Conservation (phyloP, 2,113 vertebrate genomes). For the Channa maculata region DNA sequence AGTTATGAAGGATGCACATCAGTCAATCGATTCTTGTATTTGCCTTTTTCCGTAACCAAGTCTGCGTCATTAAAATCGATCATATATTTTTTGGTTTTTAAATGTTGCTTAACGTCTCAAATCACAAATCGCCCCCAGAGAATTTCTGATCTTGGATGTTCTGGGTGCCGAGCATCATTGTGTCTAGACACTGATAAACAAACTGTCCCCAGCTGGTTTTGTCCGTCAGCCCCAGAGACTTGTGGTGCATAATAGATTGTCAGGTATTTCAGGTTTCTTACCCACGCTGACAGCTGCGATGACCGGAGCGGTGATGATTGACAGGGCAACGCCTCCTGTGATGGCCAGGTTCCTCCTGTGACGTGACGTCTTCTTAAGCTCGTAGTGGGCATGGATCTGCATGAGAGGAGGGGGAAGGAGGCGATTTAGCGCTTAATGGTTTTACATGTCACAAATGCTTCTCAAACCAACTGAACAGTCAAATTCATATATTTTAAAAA, state of each 20-base stretch:
- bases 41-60: no score
- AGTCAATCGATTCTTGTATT: no score
- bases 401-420: conserved; percentile 4
- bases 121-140: no score
- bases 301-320: conserved; percentile 95
- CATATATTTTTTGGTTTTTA: neutral
- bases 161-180: neutral
- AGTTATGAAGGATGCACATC: no score
- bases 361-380: conserved; percentile 94
- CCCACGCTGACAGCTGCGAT: conserved; percentile 98
- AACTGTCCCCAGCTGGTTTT: neutral
- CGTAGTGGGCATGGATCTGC: conserved; percentile 97
- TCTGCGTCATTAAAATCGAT: neutral
- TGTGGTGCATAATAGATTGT: neutral
- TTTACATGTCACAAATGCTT: neutral
- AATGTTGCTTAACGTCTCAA: neutral
- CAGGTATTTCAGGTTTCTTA: conserved; percentile 71
- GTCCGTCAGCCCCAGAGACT: neutral
- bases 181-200: neutral
- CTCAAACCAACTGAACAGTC: neutral
- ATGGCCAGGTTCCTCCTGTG: conserved; percentile 97
- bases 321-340: conserved; percentile 96
- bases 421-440: neutral
- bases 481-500: no score
- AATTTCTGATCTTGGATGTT: no score